Evolutionary conservation across 2,113 vertebrate genomes (phyloP).

Genomic region (Nicator chloris): DNA sequence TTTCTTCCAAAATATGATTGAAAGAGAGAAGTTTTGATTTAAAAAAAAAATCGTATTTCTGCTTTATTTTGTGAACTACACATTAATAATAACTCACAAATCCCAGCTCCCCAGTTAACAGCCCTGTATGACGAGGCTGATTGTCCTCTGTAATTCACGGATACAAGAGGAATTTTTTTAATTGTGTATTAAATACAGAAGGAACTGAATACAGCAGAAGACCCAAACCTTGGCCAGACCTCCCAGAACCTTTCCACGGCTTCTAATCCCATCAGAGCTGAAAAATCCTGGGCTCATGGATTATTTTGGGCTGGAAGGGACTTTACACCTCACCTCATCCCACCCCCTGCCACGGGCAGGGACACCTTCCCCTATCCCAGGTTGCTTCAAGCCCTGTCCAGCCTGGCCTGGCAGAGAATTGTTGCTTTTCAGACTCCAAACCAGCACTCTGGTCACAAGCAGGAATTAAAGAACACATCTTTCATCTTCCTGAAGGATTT

Average conservation of each 20-base stretch:
- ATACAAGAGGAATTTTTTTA: not conserved
- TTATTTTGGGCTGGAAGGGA: not conserved
- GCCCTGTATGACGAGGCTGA: not conserved
- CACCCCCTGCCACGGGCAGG: not conserved
- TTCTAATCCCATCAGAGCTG: not conserved
- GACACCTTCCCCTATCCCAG: not conserved
- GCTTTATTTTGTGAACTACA: not conserved
- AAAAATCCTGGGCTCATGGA: not conserved
- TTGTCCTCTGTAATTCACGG: fast-evolving
- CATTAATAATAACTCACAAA: not conserved
- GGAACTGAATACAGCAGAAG: not conserved
- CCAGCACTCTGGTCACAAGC: not conserved
- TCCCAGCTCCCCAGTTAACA: not conserved
- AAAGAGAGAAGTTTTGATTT: not conserved
- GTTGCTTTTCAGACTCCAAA: not conserved
- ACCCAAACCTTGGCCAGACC: not conserved
- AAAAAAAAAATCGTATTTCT: not conserved
- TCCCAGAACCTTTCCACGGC: not conserved
- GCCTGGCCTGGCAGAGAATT: not conserved
- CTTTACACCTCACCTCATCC: too few species aligned
- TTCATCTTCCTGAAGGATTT: not conserved
- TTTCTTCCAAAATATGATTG: not conserved
- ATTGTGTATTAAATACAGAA: not conserved
- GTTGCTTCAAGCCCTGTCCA: fast-evolving
- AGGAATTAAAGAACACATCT: not conserved